Base-by-base conservation (phyloP, 2,888 invertebrate genomes). In the Disparrhopalites patrizii region DNA sequence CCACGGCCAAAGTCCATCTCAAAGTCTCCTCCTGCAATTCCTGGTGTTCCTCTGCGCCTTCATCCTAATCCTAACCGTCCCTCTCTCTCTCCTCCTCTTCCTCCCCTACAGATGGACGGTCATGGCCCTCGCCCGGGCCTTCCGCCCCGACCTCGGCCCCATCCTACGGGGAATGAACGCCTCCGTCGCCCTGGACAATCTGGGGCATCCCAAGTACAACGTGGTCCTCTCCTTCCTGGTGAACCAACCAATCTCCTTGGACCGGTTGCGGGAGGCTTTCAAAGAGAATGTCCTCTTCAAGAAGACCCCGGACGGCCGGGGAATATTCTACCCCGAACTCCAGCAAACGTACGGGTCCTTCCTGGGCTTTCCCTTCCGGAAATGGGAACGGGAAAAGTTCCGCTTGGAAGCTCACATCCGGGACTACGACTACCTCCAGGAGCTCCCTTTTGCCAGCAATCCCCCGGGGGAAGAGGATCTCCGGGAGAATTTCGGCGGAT, bases 41-140 rank as follows among this genome's bases (percentile, higher is more conserved):
- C 15, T 4, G 20, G n/a, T 4, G 18, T 23, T 47, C 18, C 13
- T 47, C 47, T 47, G 23, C 47, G 23, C 20, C 20, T 43, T 43
- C 36, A n/a, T 43, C 4, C 5, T 43, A 20, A 43, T 43, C n/a
- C n/a, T 57, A 57, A 57, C 38, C 38, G 13, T 38, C 57, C 33
- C 25, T 31, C 31, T 55, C 33, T 55, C 55, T 18, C 33, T 52
- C 20, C 23, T 13, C 23, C 10, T 18, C 27, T n/a, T 15, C 28
- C 52, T 20, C 52, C 8, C 27, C n/a, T 23, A 25, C 52, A 23
- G 8, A n/a, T n/a, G n/a, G n/a, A n/a, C n/a, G n/a, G n/a, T n/a
- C n/a, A n/a, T n/a, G n/a, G n/a, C n/a, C n/a, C 2, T 28, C 1
- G 54, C 54, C 1, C 30, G 33, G 33, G 1, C n/a, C 3, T 27